Evolutionary conservation across 2,797 vertebrate species (phyloP).

Genomic region (Australoheros facetus): DNA sequence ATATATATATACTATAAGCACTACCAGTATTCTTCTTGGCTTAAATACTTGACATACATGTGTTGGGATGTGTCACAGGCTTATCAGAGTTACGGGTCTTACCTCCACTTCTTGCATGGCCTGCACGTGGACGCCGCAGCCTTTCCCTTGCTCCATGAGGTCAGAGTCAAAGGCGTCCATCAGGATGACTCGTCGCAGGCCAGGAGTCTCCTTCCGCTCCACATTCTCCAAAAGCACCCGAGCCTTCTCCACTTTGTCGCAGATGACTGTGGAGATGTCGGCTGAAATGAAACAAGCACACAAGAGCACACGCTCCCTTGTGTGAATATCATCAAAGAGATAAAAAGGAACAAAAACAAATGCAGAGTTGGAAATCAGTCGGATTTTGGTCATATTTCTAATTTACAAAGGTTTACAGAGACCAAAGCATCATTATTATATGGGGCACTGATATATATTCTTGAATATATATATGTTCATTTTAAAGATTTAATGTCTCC

Average conservation of each 20-base stretch:
- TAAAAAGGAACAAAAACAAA: slow-evolving; percentile 24
- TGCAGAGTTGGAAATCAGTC: background rate
- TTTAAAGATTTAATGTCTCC: background rate
- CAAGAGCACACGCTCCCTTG: slow-evolving; percentile 49
- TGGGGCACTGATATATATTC: background rate
- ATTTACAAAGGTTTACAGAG: background rate
- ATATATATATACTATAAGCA: background rate
- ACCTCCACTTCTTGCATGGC: slow-evolving; percentile 91
- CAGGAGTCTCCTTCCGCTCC: slow-evolving; percentile 86
- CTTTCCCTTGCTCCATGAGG: slow-evolving; percentile 82
- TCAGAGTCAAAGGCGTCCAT: slow-evolving; percentile 89
- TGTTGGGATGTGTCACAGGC: background rate
- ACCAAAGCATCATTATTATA: background rate
- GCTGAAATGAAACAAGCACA: slow-evolving; percentile 78
- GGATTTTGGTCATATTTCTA: background rate
- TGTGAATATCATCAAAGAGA: slow-evolving; percentile 45
- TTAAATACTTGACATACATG: background rate
- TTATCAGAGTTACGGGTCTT: background rate
- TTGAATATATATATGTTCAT: background rate
- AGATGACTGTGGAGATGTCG: slow-evolving; percentile 94
- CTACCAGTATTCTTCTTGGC: no score
- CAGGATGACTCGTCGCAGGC: slow-evolving; percentile 88
- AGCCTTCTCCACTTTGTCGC: slow-evolving; percentile 93
- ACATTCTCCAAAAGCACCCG: slow-evolving; percentile 89
- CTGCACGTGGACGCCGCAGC: slow-evolving; percentile 87